These are phyloP conservation scores for Plestiodon gilberti DNA, from an alignment of 2,113 vertebrate genomes.

Conservation along the genomic window DNA sequence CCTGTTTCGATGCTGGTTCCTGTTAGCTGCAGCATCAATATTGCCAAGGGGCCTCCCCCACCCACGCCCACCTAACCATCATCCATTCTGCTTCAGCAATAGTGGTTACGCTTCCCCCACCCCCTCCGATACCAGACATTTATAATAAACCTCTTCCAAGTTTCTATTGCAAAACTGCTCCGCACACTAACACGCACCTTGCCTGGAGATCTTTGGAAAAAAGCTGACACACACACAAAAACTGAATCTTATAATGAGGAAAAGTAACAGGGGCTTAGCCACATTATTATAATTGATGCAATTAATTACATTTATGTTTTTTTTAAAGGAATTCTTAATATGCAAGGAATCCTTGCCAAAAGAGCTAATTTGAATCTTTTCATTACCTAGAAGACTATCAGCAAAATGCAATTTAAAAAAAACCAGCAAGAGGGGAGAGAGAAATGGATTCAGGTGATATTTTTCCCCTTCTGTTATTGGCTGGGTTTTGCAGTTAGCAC, in stretches of 20 bases:
- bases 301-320: slow-evolving; percentile 68
- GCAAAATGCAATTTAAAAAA: slow-evolving; percentile 40
- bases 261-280: slow-evolving; percentile 62
- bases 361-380: slow-evolving; percentile 52
- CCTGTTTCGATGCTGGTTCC: no score
- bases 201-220: slow-evolving; percentile 47
- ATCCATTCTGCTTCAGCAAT: background rate
- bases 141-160: slow-evolving; percentile 23
- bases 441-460: background rate
- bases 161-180: background rate
- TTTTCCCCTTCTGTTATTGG: background rate
- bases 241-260: slow-evolving; percentile 43
- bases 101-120: background rate
- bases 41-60: background rate
- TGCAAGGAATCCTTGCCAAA: slow-evolving; percentile 61
- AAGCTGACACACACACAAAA: slow-evolving; percentile 55
- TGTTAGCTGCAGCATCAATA: background rate
- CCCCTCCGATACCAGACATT: background rate
- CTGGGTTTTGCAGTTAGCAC: background rate
- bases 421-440: slow-evolving; percentile 23
- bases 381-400: slow-evolving; percentile 55
- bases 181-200: slow-evolving; percentile 39
- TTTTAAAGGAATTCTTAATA: slow-evolving; percentile 53
- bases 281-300: slow-evolving; percentile 66
- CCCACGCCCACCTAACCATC: background rate